phyloP scores from a whole-genome alignment of 2,888 invertebrate species.

The Sesia apiformis region DNA sequence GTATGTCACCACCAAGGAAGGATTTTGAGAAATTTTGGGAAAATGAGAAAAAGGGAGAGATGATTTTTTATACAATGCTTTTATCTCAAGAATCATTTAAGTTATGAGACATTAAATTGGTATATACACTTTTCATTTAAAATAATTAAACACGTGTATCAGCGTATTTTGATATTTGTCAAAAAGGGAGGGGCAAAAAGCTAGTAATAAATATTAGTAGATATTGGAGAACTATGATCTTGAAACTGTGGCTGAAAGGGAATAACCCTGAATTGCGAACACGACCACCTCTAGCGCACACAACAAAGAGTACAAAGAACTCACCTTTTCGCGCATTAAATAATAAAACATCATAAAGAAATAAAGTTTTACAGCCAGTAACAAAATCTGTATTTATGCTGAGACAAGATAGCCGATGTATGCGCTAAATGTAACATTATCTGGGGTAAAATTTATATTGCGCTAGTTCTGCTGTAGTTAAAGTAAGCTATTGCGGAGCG shows the following conservation, averaged over 20 bases:
- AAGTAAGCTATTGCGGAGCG: neutral
- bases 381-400: slow-evolving; percentile 28
- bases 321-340: slow-evolving; percentile 30
- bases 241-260: neutral
- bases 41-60: too few relatives aligned
- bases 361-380: slow-evolving; percentile 53
- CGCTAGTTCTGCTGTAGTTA: slow-evolving; percentile 14
- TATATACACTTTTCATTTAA: too few relatives aligned
- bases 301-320: slow-evolving; percentile 40
- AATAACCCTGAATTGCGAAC: neutral
- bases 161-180: too few relatives aligned
- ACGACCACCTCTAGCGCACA: slow-evolving; percentile 25
- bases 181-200: too few relatives aligned
- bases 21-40: too few relatives aligned
- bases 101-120: too few relatives aligned
- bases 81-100: too few relatives aligned
- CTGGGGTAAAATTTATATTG: slow-evolving; percentile 23
- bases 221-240: too few relatives aligned
- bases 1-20: too few relatives aligned
- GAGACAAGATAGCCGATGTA: slow-evolving; percentile 5
- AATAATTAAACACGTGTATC: too few relatives aligned
- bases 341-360: slow-evolving; percentile 50
- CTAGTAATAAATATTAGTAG: too few relatives aligned
- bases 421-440: slow-evolving; percentile 28
- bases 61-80: too few relatives aligned